Conservation (phyloP, 2,113 vertebrate species). For the Oenanthe melanoleuca region DNA sequence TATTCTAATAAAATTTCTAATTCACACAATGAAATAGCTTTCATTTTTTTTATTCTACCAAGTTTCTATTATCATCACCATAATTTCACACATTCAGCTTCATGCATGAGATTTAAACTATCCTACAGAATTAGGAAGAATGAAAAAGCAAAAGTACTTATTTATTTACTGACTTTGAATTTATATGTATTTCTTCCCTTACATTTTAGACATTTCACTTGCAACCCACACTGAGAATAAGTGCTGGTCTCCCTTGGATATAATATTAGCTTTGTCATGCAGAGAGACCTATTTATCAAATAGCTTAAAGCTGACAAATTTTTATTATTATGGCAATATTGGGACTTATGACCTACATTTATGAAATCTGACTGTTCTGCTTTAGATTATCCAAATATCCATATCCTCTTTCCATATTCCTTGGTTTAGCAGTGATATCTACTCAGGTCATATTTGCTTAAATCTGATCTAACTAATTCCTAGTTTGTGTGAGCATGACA, state of each 20-base stretch:
- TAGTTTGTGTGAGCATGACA: not conserved
- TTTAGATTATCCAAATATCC: not conserved
- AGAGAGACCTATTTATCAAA: not conserved
- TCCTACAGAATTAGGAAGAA: not conserved
- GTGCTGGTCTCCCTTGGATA: not conserved
- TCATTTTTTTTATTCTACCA: not conserved
- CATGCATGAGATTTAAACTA: not conserved
- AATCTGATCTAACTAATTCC: not conserved
- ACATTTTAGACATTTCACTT: not conserved
- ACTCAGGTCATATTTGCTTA: not conserved
- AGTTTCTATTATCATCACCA: not conserved
- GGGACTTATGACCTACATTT: not conserved
- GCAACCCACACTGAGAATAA: not conserved
- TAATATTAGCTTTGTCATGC: not conserved
- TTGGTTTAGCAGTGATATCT: not conserved
- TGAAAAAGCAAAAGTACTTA: not conserved
- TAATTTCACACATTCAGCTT: not conserved
- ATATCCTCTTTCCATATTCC: not conserved
- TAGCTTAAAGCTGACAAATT: not conserved
- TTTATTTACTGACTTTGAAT: not conserved
- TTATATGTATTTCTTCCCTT: not conserved
- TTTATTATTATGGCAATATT: not conserved
- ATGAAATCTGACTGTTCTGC: not conserved
- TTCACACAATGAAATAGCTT: not conserved
- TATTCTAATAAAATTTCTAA: too few relatives aligned